These are phyloP conservation scores for Chaunax sp. DNA, from an alignment of 2,797 vertebrate genomes.

Conservation along the genomic window DNA sequence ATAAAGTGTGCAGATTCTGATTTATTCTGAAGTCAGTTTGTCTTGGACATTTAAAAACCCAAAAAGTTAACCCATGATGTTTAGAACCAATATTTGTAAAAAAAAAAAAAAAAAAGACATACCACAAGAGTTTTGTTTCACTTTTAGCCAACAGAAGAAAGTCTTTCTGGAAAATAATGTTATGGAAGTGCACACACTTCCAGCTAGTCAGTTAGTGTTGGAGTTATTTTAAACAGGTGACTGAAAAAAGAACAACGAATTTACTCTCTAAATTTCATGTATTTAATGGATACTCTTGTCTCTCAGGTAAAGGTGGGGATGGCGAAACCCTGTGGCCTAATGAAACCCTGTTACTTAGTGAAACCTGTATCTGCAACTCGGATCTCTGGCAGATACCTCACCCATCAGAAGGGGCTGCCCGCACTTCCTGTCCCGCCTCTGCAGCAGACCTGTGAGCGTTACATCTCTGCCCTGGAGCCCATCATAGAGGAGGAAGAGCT, in stretches of 20 bases:
- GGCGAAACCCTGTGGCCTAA: conserved; percentile 73
- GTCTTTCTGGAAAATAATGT: too few species aligned
- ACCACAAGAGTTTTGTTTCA: too few species aligned
- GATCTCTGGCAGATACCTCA: conserved; percentile 85
- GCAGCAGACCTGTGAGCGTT: conserved; percentile 91
- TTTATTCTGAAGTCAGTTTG: too few species aligned
- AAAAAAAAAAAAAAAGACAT: too few species aligned
- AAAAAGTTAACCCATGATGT: too few species aligned
- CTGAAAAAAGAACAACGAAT: too few species aligned
- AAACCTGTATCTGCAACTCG: conserved; percentile 85
- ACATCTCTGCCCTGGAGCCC: conserved; percentile 89
- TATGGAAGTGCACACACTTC: neutral
- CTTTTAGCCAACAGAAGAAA: too few species aligned
- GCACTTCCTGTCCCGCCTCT: conserved; percentile 89
- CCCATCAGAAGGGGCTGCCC: conserved; percentile 90
- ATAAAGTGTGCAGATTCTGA: too few species aligned
- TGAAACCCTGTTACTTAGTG: conserved; percentile 85
- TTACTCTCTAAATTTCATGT: too few species aligned
- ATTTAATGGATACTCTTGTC: neutral
- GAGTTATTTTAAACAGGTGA: too few species aligned
- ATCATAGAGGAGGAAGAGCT: conserved; percentile 90
- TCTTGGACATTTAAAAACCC: too few species aligned
- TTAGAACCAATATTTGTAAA: too few species aligned
- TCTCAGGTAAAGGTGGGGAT: conserved; percentile 68
- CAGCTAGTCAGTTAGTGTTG: neutral